These are phyloP conservation scores for Gymnothorax javanicus DNA, from an alignment of 2,797 vertebrate genomes.

Conservation along the genomic window DNA sequence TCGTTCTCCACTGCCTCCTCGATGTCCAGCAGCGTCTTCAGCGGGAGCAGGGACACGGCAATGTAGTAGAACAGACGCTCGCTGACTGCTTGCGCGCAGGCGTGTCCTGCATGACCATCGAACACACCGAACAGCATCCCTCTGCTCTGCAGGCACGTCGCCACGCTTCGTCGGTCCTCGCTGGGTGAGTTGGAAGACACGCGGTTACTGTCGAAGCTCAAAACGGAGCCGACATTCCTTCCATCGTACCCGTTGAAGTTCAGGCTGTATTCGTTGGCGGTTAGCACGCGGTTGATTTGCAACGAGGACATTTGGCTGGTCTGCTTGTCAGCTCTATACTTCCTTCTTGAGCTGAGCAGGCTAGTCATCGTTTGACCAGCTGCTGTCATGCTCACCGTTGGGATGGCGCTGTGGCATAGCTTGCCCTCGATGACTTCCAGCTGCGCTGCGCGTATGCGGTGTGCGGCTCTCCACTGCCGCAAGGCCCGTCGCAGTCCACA, in stretches of 20 bases:
- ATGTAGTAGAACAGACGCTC: constrained; percentile 69
- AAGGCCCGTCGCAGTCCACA: constrained; percentile 1
- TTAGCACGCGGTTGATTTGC: constrained; percentile 59
- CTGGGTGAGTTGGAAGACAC: constrained; percentile 60
- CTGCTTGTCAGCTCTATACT: constrained; percentile 43
- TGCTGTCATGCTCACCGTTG: constrained; percentile 27
- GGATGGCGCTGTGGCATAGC: constrained; percentile 21
- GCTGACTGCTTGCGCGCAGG: constrained; percentile 63
- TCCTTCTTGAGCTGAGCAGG: constrained; percentile 43
- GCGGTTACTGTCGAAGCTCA: constrained; percentile 68
- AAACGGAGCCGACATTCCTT: constrained; percentile 55
- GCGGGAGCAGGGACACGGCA: constrained; percentile 54
- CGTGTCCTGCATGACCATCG: constrained; percentile 62
- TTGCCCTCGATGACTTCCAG: background rate
- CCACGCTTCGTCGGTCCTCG: constrained; percentile 64
- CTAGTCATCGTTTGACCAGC: constrained; percentile 44
- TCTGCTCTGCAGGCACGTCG: constrained; percentile 60
- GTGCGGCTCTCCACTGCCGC: constrained; percentile 26
- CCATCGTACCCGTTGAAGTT: constrained; percentile 42
- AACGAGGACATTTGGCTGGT: constrained; percentile 39
- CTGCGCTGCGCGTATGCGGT: background rate
- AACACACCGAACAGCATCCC: constrained; percentile 63
- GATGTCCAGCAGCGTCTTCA: constrained; percentile 52
- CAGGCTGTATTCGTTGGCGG: constrained; percentile 62
- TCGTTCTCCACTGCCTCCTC: constrained; percentile 59